Conservation (phyloP, 2,113 vertebrate species). For the Misgurnus mizolepis region DNA sequence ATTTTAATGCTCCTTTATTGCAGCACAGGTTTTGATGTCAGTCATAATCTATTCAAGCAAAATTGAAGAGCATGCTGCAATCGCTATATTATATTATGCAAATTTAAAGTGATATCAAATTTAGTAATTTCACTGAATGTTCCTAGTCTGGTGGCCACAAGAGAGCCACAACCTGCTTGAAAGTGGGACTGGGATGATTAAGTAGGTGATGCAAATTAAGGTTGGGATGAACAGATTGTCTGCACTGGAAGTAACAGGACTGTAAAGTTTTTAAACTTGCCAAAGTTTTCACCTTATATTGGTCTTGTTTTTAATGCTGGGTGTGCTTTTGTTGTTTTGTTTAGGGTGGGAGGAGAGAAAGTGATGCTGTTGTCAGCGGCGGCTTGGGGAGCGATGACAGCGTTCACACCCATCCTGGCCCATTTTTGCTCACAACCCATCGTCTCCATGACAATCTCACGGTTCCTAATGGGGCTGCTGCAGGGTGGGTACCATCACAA, state of each 20-base stretch:
- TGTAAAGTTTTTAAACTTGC: not conserved
- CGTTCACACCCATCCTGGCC: constrained; percentile 83
- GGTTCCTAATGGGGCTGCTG: constrained; percentile 90
- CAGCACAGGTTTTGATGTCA: too few relatives aligned
- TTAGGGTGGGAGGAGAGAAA: constrained; percentile 92
- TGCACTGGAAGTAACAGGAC: not conserved
- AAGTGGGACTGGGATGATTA: not conserved
- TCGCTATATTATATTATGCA: not conserved
- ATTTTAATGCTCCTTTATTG: too few relatives aligned
- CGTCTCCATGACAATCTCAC: constrained; percentile 81
- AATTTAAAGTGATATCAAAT: not conserved
- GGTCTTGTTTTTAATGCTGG: not conserved
- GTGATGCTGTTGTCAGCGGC: constrained; percentile 87
- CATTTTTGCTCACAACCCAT: constrained; percentile 83
- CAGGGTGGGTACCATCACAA: constrained; percentile 81
- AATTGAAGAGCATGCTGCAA: not conserved
- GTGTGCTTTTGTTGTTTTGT: constrained; percentile 13
- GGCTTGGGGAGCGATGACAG: constrained; percentile 88
- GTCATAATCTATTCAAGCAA: too few relatives aligned
- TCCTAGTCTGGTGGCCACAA: not conserved
- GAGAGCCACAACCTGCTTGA: not conserved
- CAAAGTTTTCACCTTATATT: too few relatives aligned
- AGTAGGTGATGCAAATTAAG: not conserved
- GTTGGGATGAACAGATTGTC: not conserved
- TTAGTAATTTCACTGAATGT: not conserved